A percentile compares a stretch with the other conserved stretches of the same genome.
Evolutionary conservation across 2,113 vertebrate genomes (phyloP).

Genomic region (Colinus virginianus): DNA sequence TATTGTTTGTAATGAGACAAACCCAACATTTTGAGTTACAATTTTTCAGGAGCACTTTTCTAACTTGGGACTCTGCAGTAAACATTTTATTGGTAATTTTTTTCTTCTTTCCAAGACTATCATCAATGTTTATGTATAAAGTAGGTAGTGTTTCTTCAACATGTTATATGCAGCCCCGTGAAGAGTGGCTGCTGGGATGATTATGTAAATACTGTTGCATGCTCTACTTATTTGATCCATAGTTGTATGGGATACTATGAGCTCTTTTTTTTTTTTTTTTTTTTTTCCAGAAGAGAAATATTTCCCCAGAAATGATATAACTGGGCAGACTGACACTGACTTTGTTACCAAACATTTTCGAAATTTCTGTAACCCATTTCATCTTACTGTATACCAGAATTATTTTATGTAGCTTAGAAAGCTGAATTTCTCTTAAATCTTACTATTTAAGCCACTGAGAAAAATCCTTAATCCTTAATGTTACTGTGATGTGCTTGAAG

Average conservation of each 20-base stretch:
- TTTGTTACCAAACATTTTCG: conserved; percentile 33
- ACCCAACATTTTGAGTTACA: conserved; percentile 14
- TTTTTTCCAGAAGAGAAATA: conserved; percentile 35
- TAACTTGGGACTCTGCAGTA: not conserved
- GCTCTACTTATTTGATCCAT: conserved; percentile 57
- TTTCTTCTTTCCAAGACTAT: conserved; percentile 37
- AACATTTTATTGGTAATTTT: conserved; percentile 30
- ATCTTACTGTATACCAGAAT: not conserved
- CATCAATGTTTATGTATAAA: conserved; percentile 50
- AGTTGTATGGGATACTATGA: conserved; percentile 19
- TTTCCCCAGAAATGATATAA: conserved; percentile 11
- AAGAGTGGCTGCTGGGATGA: not conserved
- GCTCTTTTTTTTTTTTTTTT: conserved; percentile 13
- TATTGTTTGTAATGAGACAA: conserved; percentile 20
- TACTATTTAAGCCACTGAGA: conserved; percentile 36
- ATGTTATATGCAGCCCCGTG: conserved; percentile 35
- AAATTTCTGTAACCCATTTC: conserved; percentile 8
- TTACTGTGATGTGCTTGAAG: conserved; percentile 19
- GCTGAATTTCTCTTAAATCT: conserved; percentile 34
- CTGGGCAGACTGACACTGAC: conserved; percentile 25
- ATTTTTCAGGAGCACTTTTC: conserved; percentile 44
- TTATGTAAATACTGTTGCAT: conserved; percentile 70
- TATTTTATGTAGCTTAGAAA: conserved; percentile 69
- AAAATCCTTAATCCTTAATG: conserved; percentile 28
- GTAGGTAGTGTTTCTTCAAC: conserved; percentile 38